Evolutionary conservation across 2,797 vertebrate species (phyloP).

Genomic region (Momotus momota): DNA sequence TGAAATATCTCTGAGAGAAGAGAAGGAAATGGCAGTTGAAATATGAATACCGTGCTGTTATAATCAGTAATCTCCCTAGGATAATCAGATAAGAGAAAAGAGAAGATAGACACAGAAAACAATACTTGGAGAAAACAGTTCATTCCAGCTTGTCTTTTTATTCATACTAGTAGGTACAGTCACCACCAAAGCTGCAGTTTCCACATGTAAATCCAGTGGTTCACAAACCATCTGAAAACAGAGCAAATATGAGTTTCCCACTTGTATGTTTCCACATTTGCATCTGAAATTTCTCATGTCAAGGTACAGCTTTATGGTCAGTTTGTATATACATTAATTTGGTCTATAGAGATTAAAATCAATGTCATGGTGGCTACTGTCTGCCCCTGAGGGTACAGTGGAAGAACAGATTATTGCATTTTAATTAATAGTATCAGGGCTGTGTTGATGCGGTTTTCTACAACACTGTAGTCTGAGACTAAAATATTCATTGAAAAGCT

Average conservation of each 20-base stretch:
- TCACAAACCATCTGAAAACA: neutral
- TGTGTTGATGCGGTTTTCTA: neutral
- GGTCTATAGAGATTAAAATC: neutral
- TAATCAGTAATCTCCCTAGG: neutral
- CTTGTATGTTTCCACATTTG: neutral
- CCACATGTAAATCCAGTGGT: neutral
- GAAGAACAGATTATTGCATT: neutral
- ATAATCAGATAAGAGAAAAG: neutral
- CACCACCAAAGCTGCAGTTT: neutral
- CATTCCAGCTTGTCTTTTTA: neutral
- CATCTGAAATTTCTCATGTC: neutral
- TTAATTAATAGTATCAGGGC: neutral
- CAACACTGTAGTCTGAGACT: neutral
- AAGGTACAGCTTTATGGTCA: neutral
- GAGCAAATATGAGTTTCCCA: neutral
- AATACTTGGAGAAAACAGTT: neutral
- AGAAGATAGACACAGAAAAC: neutral
- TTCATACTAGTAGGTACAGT: neutral
- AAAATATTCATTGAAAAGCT: neutral
- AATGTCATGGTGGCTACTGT: fast-evolving
- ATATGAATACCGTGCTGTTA: neutral
- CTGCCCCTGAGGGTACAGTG: neutral
- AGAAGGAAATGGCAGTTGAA: neutral
- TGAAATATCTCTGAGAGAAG: neutral
- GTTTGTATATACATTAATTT: neutral